Conservation (phyloP, 2,888 invertebrate genomes). For the Dicycla oo region DNA sequence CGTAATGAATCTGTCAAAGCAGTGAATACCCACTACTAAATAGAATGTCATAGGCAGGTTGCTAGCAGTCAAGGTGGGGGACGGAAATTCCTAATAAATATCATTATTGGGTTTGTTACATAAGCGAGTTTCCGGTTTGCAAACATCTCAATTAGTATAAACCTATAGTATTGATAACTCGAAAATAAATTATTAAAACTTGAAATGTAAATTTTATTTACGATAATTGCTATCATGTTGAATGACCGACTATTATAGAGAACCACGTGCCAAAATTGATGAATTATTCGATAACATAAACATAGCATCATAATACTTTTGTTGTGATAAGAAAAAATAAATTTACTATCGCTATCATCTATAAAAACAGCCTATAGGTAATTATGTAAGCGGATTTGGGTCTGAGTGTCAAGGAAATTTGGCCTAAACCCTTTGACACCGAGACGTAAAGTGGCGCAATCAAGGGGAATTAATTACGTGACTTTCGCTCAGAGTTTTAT, state of each 20-base stretch:
- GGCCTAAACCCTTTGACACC: slow-evolving; percentile 64
- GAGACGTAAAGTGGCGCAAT: slow-evolving; percentile 46
- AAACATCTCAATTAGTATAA: slow-evolving; percentile 64
- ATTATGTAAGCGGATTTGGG: slow-evolving; percentile 27
- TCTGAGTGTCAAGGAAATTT: slow-evolving; percentile 15
- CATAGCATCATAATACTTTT: slow-evolving; percentile 5
- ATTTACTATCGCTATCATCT: slow-evolving; percentile 10
- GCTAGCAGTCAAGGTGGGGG: slow-evolving; percentile 63
- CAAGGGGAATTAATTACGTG: slow-evolving; percentile 70
- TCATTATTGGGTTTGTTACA: slow-evolving; percentile 69
- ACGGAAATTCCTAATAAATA: slow-evolving; percentile 76
- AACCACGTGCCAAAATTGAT: slow-evolving; percentile 58
- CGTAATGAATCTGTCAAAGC: slow-evolving; percentile 60
- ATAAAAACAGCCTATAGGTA: neutral
- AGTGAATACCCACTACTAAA: slow-evolving; percentile 55
- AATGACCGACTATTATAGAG: slow-evolving; percentile 44
- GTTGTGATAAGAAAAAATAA: slow-evolving; percentile 26
- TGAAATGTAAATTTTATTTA: slow-evolving; percentile 63
- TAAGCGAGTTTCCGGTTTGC: slow-evolving; percentile 68
- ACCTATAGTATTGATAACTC: slow-evolving; percentile 60
- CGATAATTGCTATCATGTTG: slow-evolving; percentile 49
- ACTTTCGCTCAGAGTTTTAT: slow-evolving; percentile 81
- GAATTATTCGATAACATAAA: slow-evolving; percentile 36
- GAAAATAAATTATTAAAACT: slow-evolving; percentile 58
- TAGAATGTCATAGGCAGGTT: slow-evolving; percentile 63